phyloP scores from a whole-genome alignment of 2,113 vertebrate genomes.

The Natator depressus region DNA sequence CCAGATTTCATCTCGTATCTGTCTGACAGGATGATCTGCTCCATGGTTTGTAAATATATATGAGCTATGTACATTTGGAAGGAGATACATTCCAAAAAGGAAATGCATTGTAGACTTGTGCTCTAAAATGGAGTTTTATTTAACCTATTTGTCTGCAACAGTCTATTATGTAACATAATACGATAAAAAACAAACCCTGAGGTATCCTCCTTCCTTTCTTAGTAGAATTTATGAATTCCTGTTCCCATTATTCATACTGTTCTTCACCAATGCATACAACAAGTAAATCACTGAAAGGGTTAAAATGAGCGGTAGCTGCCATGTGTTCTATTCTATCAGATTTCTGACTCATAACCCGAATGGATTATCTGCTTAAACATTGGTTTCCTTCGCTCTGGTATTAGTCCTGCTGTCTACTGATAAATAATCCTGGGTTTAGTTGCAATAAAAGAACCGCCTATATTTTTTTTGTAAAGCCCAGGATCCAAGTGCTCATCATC shows the following conservation, averaged over 20 bases:
- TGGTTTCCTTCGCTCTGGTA: not conserved
- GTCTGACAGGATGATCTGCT: not conserved
- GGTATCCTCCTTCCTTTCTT: not conserved
- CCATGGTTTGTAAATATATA: not conserved
- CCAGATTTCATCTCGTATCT: not conserved
- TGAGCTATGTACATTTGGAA: not conserved
- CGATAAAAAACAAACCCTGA: not conserved
- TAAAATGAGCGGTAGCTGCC: not conserved
- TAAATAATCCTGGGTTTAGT: not conserved
- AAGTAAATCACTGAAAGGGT: not conserved
- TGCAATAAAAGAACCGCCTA: not conserved
- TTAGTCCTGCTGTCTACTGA: not conserved
- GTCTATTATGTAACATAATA: no score
- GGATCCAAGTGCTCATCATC: not conserved
- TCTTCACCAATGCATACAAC: not conserved
- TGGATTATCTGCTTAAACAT: not conserved
- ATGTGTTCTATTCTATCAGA: not conserved
- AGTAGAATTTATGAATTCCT: not conserved
- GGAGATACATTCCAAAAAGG: not conserved
- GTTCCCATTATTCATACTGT: not conserved
- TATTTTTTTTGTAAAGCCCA: not conserved
- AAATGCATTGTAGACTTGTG: not conserved
- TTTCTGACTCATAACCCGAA: not conserved
- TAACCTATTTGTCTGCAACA: not conserved
- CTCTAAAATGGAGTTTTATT: not conserved